These are phyloP conservation scores for Pentamera pediparva DNA, from an alignment of 53 echinoderm and acorn worm species.

Conservation along the genomic window DNA sequence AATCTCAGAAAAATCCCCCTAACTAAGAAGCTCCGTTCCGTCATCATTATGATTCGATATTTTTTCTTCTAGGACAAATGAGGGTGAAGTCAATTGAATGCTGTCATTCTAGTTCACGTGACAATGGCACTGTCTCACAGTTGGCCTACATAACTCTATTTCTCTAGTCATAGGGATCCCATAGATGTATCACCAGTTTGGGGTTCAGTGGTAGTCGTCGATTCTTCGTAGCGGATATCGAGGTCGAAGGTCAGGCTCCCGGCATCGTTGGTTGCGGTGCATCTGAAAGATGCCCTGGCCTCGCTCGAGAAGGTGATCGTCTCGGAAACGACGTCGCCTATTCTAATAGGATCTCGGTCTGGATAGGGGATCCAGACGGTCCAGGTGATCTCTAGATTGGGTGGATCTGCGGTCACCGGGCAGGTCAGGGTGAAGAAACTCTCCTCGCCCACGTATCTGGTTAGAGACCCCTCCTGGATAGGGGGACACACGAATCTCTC, in stretches of 20 bases:
- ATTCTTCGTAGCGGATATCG: neutral
- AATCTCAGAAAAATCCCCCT: no score
- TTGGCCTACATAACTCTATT: no score
- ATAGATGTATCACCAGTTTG: no score
- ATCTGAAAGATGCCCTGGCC: conserved; percentile 1
- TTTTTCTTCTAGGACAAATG: no score
- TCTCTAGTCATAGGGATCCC: no score
- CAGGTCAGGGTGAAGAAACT: conserved; percentile 3
- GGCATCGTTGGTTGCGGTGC: conserved; percentile 22
- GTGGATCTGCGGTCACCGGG: conserved; percentile 6
- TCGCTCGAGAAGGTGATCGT: neutral
- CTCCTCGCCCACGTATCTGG: neutral
- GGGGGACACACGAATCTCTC: neutral
- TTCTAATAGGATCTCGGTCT: no score
- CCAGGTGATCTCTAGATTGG: conserved; percentile 1
- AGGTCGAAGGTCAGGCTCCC: neutral
- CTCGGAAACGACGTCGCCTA: neutral
- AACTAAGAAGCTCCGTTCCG: no score
- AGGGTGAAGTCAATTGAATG: no score
- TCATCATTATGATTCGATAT: no score
- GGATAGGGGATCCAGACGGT: neutral
- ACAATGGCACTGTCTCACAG: no score
- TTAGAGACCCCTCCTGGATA: neutral
- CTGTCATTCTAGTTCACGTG: no score
- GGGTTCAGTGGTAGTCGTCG: no score